phyloP scores from a whole-genome alignment of 2,888 invertebrate genomes.

The Calephelis perditalis region DNA sequence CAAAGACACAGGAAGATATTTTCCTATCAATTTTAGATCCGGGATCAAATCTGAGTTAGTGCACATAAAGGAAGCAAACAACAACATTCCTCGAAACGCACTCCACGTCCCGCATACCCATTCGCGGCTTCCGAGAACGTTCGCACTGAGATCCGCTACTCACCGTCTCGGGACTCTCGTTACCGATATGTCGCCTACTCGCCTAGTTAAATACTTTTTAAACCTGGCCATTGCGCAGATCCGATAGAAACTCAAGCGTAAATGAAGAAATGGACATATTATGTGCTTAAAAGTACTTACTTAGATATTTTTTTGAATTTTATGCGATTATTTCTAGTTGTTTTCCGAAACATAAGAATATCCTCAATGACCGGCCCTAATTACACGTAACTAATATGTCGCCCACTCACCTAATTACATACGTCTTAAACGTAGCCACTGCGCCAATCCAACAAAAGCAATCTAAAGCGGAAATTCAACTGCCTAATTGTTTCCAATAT shows the following conservation, averaged over 20 bases:
- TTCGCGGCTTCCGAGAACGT: slow-evolving; percentile 60
- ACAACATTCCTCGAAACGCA: slow-evolving; percentile 45
- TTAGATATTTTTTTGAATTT: too few relatives aligned
- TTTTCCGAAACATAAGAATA: too few relatives aligned
- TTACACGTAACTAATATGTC: background rate
- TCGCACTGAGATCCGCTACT: slow-evolving; percentile 50
- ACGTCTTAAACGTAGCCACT: too few relatives aligned
- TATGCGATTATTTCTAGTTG: too few relatives aligned
- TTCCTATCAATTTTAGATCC: background rate
- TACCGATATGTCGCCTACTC: slow-evolving; percentile 37
- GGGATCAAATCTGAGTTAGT: slow-evolving; percentile 16
- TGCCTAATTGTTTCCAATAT: too few relatives aligned
- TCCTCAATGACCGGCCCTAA: too few relatives aligned
- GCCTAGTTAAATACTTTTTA: background rate
- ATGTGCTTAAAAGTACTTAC: too few relatives aligned
- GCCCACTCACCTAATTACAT: slow-evolving; percentile 34
- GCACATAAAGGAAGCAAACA: slow-evolving; percentile 39
- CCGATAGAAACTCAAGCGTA: too few relatives aligned
- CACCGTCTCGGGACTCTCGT: slow-evolving; percentile 42
- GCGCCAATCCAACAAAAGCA: too few relatives aligned
- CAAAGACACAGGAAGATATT: too few relatives aligned
- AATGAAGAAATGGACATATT: too few relatives aligned
- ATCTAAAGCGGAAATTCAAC: too few relatives aligned
- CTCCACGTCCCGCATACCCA: slow-evolving; percentile 61
- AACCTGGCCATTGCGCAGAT: background rate